A percentile compares a stretch with the other conserved stretches of the same genome.
Conservation (phyloP, 2,888 invertebrate genomes). For the Amorpha juglandis region DNA sequence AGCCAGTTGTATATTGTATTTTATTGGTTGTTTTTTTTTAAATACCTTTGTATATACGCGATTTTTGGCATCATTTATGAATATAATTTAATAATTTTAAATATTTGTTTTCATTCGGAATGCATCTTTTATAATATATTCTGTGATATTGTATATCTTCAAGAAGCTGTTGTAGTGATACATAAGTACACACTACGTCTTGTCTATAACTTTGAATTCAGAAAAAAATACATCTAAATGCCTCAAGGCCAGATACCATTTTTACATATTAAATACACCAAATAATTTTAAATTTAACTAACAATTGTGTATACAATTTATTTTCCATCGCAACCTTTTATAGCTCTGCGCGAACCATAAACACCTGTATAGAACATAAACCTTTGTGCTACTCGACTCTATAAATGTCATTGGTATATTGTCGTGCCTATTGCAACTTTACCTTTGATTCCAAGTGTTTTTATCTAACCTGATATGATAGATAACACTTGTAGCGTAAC, state of each 20-base stretch:
- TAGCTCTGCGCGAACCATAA: conserved; percentile 7
- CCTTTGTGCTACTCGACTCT: conserved; percentile 13
- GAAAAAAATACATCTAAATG: no score
- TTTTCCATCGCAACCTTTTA: conserved; percentile 9
- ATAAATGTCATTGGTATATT: conserved; percentile 23
- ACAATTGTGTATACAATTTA: not conserved
- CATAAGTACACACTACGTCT: no score
- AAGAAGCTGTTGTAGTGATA: no score
- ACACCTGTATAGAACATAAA: conserved; percentile 19
- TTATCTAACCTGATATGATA: conserved; percentile 23
- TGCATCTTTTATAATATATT: no score
- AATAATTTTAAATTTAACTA: not conserved
- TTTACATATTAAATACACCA: not conserved
- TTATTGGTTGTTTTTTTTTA: not conserved
- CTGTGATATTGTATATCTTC: no score
- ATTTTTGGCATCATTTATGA: no score
- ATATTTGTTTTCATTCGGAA: no score
- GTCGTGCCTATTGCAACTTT: conserved; percentile 11
- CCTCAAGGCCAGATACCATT: no score
- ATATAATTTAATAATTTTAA: no score
- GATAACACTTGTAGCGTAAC: conserved; percentile 12
- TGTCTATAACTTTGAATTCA: no score
- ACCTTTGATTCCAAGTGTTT: conserved; percentile 22
- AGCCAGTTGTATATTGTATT: not conserved
- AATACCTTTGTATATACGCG: conserved; percentile 19